Evolutionary conservation across 1,140 invertebrate genomes (phyloP), one percentile per base, ranked within the genome.

Genomic region (Pseudobourletiella spinata): DNA sequence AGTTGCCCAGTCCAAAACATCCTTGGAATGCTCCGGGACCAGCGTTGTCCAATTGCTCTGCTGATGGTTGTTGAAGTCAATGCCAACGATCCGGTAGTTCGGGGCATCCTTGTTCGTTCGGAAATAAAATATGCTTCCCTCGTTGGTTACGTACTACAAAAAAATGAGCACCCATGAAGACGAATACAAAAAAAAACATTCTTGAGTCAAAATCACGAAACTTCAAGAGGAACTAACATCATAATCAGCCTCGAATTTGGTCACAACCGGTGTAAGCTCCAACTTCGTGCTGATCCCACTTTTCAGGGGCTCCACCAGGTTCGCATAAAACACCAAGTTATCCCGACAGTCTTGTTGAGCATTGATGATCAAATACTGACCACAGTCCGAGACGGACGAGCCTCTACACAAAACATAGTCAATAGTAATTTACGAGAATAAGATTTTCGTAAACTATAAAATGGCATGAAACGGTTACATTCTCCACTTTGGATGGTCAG

Each of bases 91-190:
- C 64, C 86, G 83, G 74, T 91, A 95, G 74, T 93, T 94, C 20
- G 91, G 86, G 16, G 95, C 89, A 76, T 92, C 83, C 77, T 91
- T 89, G 76, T 98, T 98, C 26, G 95, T 98, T 25, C 86, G 84
- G 73, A 99, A 91, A 71, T 91, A 84, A 66, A 86, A 88, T 63
- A 87, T 80, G 0, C 44, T 22, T 4, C 61, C 65, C 25, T 67
- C 58, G 50, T 67, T 67, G 1, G 61, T 64, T 3, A 67, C 57
- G 52, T 67, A 67, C 61, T 67, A 42, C 2, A 43, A 57, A 25
- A 35, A 4, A n/a, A n/a, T n/a, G n/a, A n/a, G n/a, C n/a, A n/a
- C n/a, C n/a, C n/a, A 60, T 43, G 3, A 63, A 55, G 16, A 16
- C 18, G 22, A 14, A 16, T 28, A 30, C 52, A 57, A 57, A 32